Evolutionary conservation across 2,888 invertebrate genomes (phyloP), one percentile per base, ranked within the genome.

Genomic region (Tetanocera ferruginea): DNA sequence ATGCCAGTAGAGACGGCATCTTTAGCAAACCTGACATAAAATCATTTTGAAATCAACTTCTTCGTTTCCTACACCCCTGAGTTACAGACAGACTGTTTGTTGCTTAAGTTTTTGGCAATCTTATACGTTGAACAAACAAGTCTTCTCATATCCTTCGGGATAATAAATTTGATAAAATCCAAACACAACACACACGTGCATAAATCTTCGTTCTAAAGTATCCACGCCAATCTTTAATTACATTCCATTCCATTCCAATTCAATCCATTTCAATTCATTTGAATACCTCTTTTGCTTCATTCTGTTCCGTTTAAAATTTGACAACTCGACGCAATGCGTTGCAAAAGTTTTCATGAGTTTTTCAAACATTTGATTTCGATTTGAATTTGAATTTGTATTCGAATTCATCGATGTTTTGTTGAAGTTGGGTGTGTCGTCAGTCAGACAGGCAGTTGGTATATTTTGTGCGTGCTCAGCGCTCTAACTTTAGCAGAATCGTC

Each of bases 401-500:
- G 19, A 60, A 60, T 28, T 60, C 14, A 43, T 67, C 43, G 55
- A 55, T 55, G 37, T 3, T 60, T 17, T 17, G 14, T 19, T 19
- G 43, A 37, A 37, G 67, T 37, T 37, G 66, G 37, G 66, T 66
- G 37, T 19, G 3, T 60, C 11, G n/a, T n/a, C n/a, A n/a, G n/a
- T n/a, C n/a, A n/a, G n/a, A n/a, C n/a, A 60, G 57, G 0, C 11
- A 60, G 31, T 49, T 14, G 28, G 43, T 37, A 34, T 55, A 37
- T 72, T 60, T 37, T 37, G 66, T 34, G 19, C 28, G 60, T 28
- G 25, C 43, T 60, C 11, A 34, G 25, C 37, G 17, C 5, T 85
- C 85, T 86, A 84, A 84, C 82, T 86, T 86, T 85, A 17, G n/a
- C 9, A n/a, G 19, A 31, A 2, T 25, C 31, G 1, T 37, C 55